Percentiles rank a stretch among this genome's conserved stretches.
Conservation (phyloP, 1,140 invertebrate species). For the Drosophila tani region DNA sequence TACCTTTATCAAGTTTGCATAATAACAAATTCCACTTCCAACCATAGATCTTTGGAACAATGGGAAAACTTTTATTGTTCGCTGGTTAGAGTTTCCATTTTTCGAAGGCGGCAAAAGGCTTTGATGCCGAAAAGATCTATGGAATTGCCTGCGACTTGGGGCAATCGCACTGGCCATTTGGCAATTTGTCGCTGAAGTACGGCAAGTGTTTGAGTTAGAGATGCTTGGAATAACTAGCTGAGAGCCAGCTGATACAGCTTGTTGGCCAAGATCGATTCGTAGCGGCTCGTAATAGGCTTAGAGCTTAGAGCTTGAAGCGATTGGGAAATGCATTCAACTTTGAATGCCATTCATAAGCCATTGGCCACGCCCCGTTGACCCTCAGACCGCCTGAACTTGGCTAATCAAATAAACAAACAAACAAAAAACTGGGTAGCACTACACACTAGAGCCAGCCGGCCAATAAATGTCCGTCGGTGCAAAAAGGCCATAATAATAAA, state of each 20-base stretch:
- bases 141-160: slow-evolving; percentile 33
- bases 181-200: slow-evolving; percentile 76
- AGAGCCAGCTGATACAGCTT: slow-evolving; percentile 29
- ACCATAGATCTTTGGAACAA: slow-evolving; percentile 42
- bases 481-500: slow-evolving; percentile 81
- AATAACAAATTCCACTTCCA: slow-evolving; percentile 14
- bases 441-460: slow-evolving; percentile 16
- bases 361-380: slow-evolving; percentile 72
- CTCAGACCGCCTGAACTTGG: slow-evolving; percentile 70
- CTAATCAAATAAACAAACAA: slow-evolving; percentile 65
- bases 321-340: slow-evolving; percentile 61
- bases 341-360: slow-evolving; percentile 49
- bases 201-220: slow-evolving; percentile 47
- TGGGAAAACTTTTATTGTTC: slow-evolving; percentile 43
- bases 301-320: slow-evolving; percentile 17
- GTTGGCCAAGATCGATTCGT: slow-evolving; percentile 52
- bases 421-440: slow-evolving; percentile 29
- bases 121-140: slow-evolving; percentile 41
- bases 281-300: slow-evolving; percentile 67
- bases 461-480: slow-evolving; percentile 75
- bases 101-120: slow-evolving; percentile 14
- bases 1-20: slow-evolving; percentile 21
- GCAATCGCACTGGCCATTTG: slow-evolving; percentile 62
- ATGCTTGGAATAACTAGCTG: slow-evolving; percentile 58
- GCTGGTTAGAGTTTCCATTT: slow-evolving; percentile 29